Percentiles rank a stretch among this genome's conserved stretches.
phyloP scores from a whole-genome alignment of 2,113 vertebrate genomes.

The Megaleporinus macrocephalus region DNA sequence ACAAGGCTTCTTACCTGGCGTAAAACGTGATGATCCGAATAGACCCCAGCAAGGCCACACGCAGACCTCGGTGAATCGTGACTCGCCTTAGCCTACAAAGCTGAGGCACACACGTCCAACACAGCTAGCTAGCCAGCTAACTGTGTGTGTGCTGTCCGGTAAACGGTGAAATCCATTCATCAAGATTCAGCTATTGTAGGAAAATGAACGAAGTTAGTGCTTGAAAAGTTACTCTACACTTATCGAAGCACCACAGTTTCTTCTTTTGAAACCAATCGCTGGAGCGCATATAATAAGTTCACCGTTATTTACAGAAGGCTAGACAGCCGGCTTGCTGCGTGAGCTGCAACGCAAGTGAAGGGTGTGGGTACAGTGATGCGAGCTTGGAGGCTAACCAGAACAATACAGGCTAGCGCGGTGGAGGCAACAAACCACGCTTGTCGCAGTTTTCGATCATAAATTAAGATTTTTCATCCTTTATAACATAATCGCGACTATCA shows the following conservation, averaged over 20 bases:
- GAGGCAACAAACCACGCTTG: conserved; percentile 48
- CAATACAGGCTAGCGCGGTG: conserved; percentile 9
- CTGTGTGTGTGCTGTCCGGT: neutral
- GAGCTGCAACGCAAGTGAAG: neutral
- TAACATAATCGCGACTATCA: no score
- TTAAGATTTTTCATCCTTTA: no score
- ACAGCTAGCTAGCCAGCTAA: conserved; percentile 3
- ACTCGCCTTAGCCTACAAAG: neutral
- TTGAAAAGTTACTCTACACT: neutral
- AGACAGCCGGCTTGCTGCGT: neutral
- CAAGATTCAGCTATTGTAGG: neutral
- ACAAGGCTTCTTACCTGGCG: neutral
- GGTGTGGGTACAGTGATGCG: neutral
- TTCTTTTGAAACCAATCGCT: neutral
- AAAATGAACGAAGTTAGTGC: neutral
- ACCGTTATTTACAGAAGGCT: neutral
- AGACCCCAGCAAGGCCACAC: neutral
- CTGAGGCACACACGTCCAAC: neutral
- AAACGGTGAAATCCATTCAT: neutral
- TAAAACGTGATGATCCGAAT: neutral
- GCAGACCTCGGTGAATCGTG: neutral
- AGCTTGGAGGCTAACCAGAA: neutral
- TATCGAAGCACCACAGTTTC: neutral
- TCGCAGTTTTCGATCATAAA: neutral
- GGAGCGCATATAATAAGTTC: neutral